These are phyloP conservation scores for Xylota segnis DNA, from an alignment of 2,888 invertebrate genomes.

Conservation along the genomic window DNA sequence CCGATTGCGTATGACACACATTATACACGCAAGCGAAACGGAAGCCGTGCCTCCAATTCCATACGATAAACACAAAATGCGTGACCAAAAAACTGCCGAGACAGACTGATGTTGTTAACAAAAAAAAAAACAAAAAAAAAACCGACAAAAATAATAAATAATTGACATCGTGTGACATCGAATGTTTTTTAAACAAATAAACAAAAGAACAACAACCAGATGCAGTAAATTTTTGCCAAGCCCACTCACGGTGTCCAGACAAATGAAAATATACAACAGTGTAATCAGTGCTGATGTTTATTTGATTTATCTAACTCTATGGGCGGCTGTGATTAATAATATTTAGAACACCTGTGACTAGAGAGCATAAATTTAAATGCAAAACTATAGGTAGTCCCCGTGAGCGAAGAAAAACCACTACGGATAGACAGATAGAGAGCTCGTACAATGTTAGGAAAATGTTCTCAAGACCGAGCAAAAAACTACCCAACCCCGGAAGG, in stretches of 20 bases:
- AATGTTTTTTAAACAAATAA: constrained; percentile 6
- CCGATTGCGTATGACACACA: constrained; percentile 18
- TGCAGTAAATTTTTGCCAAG: not conserved
- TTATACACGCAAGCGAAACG: constrained; percentile 24
- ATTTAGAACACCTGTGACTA: not conserved
- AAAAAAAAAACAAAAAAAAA: constrained; percentile 1
- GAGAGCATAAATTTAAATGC: constrained; percentile 4
- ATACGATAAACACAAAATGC: constrained; percentile 13
- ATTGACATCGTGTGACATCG: not conserved
- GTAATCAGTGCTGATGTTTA: not conserved
- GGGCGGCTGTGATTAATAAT: not conserved
- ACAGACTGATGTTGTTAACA: not conserved
- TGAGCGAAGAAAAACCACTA: not conserved
- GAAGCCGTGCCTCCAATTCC: constrained; percentile 32
- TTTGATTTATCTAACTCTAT: not conserved
- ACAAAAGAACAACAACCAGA: constrained; percentile 1
- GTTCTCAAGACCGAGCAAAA: not conserved
- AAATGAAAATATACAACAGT: constrained; percentile 4
- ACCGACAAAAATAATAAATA: not conserved
- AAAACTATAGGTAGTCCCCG: not conserved
- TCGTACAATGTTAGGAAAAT: not conserved
- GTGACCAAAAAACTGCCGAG: constrained; percentile 24
- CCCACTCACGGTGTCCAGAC: constrained; percentile 24
- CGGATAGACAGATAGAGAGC: not conserved
- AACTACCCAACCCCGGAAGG: not conserved